Conservation (phyloP, 53 echinoderm and acorn worm genomes). For the Crossaster papposus region DNA sequence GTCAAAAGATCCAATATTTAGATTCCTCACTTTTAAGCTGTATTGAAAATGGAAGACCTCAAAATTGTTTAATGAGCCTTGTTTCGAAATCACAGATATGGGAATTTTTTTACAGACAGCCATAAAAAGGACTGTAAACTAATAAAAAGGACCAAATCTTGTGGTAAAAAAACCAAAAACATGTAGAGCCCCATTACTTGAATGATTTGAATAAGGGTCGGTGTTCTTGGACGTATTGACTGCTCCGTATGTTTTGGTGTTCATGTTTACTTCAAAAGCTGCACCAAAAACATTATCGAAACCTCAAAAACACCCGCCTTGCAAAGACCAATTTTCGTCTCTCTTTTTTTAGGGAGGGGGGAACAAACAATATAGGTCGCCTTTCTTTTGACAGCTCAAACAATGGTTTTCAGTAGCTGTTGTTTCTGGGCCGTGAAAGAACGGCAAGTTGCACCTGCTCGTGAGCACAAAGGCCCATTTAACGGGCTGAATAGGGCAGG, state of each 20-base stretch:
- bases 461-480: constrained; percentile 45
- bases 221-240: background rate
- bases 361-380: constrained; percentile 37
- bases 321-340: background rate
- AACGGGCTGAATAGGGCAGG: constrained; percentile 50
- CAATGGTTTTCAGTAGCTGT: constrained; percentile 8
- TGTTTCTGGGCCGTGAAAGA: constrained; percentile 44
- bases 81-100: background rate
- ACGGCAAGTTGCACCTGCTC: constrained; percentile 55
- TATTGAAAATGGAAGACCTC: constrained; percentile 59
- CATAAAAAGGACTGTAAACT: constrained; percentile 23
- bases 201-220: constrained; percentile 6
- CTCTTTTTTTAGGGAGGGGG: background rate
- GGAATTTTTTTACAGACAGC: constrained; percentile 3
- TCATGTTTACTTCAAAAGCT: constrained; percentile 9
- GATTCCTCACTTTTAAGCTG: background rate
- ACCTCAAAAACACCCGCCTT: background rate
- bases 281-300: background rate
- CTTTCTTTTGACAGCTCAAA: constrained; percentile 5
- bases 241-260: background rate
- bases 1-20: constrained; percentile 8
- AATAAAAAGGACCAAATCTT: background rate
- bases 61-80: constrained; percentile 10
- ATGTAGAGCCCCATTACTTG: background rate
- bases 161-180: background rate